Evolutionary conservation across 2,888 invertebrate species (phyloP), one percentile per base, ranked within the genome.

Genomic region (Heliconius ismenius): DNA sequence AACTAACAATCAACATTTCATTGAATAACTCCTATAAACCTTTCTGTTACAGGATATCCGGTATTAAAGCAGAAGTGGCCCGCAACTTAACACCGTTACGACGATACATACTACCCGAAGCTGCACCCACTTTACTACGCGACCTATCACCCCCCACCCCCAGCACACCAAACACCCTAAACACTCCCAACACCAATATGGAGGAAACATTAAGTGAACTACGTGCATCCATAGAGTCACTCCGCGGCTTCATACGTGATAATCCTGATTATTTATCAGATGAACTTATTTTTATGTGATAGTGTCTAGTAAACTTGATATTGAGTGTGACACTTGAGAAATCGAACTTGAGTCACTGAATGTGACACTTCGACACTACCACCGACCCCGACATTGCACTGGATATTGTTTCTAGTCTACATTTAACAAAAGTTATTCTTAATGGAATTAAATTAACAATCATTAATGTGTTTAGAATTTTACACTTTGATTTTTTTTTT

Each of bases 31-130:
- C 7, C 18, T 18, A 18, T 10, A 58, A 58, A n/a, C 21, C 26
- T 32, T n/a, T 28, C 15, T 10, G n/a, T 79, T 79, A 0, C 88
- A 90, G 89, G 0, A 79, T 82, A 39, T 63, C 65, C 24, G 84
- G 83, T 0, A 75, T 88, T 18, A 85, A 80, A 18, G 84, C 86
- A 28, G 90, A 92, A 68, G 62, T 86, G 77, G 63, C 89, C 36
- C 87, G 85, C 26, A 74, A 79, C 60, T 82, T 90, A 76, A 90
- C 90, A 4, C 86, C 90, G 54, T 90, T 83, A 87, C 87, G 89
- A 0, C 90, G 92, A 78, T 93, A 92, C 88, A n/a, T 7, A 81
- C 86, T 92, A 83, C 92, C 92, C 3, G 82, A 3, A 32, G 89
- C 86, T 28, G 83, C 84, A 4, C 18, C 64, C 28, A 79, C 81